phyloP scores from a whole-genome alignment of 2,113 vertebrate species.

The Pterocles orientalis region DNA sequence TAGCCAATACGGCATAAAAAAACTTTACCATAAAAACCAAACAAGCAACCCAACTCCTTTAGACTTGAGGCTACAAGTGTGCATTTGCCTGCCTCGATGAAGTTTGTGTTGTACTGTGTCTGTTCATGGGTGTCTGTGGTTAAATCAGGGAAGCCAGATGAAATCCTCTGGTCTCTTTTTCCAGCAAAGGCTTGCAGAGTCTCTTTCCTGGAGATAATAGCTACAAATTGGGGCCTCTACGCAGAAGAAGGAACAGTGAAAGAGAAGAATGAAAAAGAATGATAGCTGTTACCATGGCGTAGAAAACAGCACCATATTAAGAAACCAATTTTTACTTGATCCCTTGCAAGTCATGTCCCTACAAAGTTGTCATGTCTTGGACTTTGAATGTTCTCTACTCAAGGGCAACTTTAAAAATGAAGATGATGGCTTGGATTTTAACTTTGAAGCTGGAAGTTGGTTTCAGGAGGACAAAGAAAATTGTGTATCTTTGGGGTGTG shows the following conservation, averaged over 20 bases:
- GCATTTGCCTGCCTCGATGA: not conserved
- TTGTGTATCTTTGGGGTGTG: conserved; percentile 7
- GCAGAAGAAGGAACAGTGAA: not conserved
- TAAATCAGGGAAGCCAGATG: not conserved
- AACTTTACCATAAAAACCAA: not conserved
- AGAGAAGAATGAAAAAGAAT: not conserved
- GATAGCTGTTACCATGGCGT: not conserved
- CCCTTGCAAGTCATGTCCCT: not conserved
- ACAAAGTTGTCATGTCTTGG: not conserved
- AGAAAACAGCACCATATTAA: not conserved
- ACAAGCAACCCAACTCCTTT: not conserved
- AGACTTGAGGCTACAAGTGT: not conserved
- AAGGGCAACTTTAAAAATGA: not conserved
- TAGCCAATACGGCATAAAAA: not conserved
- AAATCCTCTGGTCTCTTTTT: not conserved
- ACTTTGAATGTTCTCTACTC: not conserved
- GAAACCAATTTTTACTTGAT: not conserved
- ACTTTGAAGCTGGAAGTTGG: conserved; percentile 5
- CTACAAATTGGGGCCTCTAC: not conserved
- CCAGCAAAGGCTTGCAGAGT: not conserved
- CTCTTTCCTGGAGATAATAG: not conserved
- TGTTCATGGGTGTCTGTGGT: not conserved
- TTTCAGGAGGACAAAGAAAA: not conserved
- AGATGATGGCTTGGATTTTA: not conserved
- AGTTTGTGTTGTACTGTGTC: not conserved